Percentiles rank a stretch among this genome's conserved stretches.
These are phyloP conservation scores for Psettodes erumei DNA, from an alignment of 2,113 vertebrate species.

Conservation along the genomic window DNA sequence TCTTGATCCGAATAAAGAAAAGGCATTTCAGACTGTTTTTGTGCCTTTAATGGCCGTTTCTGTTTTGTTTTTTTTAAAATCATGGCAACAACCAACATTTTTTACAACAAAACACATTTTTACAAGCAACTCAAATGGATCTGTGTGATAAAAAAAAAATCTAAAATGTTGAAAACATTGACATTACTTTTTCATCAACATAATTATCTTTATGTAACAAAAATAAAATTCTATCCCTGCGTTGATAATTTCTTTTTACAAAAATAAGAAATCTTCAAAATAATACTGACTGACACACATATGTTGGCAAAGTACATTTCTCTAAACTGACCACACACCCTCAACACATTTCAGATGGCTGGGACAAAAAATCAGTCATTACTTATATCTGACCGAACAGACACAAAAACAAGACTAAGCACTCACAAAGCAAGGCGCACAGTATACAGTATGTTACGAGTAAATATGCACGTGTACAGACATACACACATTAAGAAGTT, in stretches of 20 bases:
- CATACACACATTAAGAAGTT: not conserved
- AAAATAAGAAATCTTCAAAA: conserved; percentile 40
- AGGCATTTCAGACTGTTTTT: not conserved
- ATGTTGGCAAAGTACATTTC: conserved; percentile 10
- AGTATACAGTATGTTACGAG: not conserved
- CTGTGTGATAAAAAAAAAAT: not conserved
- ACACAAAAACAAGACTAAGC: not conserved
- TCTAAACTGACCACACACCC: not conserved
- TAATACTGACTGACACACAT: conserved; percentile 64
- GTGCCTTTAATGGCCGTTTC: conserved; percentile 10
- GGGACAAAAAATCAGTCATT: not conserved
- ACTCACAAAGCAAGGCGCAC: not conserved
- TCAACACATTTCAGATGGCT: not conserved
- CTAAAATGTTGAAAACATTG: not conserved
- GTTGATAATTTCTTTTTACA: too few species aligned
- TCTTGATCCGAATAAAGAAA: not conserved
- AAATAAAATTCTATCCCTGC: conserved; percentile 44
- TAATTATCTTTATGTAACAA: conserved; percentile 27
- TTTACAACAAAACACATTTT: conserved; percentile 5
- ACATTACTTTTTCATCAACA: conserved; percentile 3
- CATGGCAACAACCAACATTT: not conserved
- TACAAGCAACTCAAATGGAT: not conserved
- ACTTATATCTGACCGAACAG: not conserved
- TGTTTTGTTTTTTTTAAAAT: conserved; percentile 17
- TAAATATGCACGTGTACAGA: not conserved